phyloP scores from a whole-genome alignment of 2,888 invertebrate species.

The Hyalella azteca region DNA sequence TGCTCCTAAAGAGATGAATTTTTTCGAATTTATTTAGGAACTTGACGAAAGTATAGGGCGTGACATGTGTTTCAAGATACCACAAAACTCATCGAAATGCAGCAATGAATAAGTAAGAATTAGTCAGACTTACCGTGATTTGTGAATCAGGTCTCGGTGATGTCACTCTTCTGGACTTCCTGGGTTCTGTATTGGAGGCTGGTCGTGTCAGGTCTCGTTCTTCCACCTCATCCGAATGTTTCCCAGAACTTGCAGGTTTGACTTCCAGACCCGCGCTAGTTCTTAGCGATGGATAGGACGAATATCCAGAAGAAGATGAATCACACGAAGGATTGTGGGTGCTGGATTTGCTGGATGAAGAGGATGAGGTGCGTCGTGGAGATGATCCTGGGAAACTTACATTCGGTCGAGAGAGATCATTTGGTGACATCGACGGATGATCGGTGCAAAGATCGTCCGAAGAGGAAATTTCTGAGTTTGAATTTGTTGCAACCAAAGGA shows the following conservation, averaged over 20 bases:
- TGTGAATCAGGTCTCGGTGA: conserved; percentile 50
- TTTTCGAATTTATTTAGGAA: too few species aligned
- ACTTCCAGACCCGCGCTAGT: too few species aligned
- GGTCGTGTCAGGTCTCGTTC: conserved; percentile 6
- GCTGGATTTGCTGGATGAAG: conserved; percentile 39
- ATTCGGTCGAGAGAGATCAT: not conserved
- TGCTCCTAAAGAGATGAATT: too few species aligned
- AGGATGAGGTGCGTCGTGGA: conserved; percentile 43
- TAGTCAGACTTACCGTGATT: conserved; percentile 38
- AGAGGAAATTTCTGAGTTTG: conserved; percentile 36
- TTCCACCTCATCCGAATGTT: not conserved
- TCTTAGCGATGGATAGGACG: conserved; percentile 20
- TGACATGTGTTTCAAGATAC: too few species aligned
- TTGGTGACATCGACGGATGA: conserved; percentile 52
- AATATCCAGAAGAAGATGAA: conserved; percentile 40
- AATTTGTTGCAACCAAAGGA: conserved; percentile 52
- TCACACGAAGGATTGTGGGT: conserved; percentile 12
- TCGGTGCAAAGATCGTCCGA: conserved; percentile 44
- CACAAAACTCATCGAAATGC: too few species aligned
- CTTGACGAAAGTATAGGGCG: too few species aligned
- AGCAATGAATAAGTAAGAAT: not conserved
- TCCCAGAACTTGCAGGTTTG: too few species aligned
- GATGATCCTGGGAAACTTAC: conserved; percentile 39
- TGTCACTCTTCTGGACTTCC: conserved; percentile 40
- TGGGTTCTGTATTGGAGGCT: conserved; percentile 4